Percentiles rank a stretch among this genome's conserved stretches.
Conservation (phyloP, 2,888 invertebrate species). For the Phortica okadai region DNA sequence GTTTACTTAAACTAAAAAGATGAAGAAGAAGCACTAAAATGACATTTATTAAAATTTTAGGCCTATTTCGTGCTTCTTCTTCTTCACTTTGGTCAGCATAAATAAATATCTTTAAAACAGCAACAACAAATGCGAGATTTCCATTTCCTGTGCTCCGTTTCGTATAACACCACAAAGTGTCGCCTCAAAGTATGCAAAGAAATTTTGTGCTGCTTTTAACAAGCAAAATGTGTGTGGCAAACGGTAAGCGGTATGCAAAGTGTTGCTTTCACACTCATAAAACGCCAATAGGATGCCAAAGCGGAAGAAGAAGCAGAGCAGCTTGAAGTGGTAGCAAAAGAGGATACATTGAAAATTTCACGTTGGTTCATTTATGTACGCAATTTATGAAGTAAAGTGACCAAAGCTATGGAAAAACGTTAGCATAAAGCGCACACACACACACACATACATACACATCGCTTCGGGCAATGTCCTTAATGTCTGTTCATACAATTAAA, state of each 20-base stretch:
- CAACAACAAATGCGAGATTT: not conserved
- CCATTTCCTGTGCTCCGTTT: not conserved
- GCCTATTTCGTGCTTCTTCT: too few species aligned
- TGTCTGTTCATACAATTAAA: constrained; percentile 27
- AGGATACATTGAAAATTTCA: too few species aligned
- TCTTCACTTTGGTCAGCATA: not conserved
- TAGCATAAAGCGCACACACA: constrained; percentile 20
- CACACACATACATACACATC: constrained; percentile 22
- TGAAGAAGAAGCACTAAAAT: too few species aligned
- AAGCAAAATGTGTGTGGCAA: not conserved
- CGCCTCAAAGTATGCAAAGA: not conserved
- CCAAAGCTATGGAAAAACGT: constrained; percentile 10
- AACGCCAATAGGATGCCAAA: not conserved
- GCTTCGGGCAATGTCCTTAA: not conserved
- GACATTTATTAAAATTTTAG: too few species aligned
- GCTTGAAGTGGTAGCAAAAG: too few species aligned
- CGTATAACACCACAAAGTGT: not conserved
- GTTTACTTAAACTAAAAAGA: not conserved
- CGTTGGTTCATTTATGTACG: not conserved
- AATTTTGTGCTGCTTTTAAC: not conserved
- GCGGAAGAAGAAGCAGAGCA: too few species aligned
- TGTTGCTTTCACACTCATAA: not conserved
- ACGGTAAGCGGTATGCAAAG: not conserved
- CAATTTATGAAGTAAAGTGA: constrained; percentile 24
- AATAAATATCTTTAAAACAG: not conserved